Evolutionary conservation across 2,113 vertebrate genomes (phyloP), one percentile per base, ranked within the genome.

Genomic region (Harpagus bidentatus): DNA sequence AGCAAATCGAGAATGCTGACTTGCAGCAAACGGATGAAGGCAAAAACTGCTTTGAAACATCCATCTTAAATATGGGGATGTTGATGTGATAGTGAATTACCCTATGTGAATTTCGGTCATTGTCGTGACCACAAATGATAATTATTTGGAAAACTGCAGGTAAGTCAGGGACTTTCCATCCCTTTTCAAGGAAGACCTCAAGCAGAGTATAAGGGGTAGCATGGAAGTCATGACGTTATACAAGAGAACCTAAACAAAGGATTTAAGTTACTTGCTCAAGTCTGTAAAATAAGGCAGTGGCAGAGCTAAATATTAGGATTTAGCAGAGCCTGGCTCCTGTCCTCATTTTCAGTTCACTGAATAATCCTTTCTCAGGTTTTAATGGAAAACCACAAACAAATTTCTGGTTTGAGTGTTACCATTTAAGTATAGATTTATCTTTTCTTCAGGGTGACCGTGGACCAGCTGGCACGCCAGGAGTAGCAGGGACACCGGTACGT

Each of bases 391-490:
- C 42, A 58, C 43, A 40, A 74, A 53, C 22, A 48, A 82, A 53
- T 3, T n/a, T 43, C 32, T 80, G 31, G 2, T 88, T 82, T 80
- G 38, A 77, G 17, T 80, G 14, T 63, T 93, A n/a, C 25, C 13
- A 38, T 83, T 90, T 69, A 83, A 93, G 26, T 55, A 43, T 2
- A 72, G 8, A 38, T 92, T 59, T 95, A 9, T 93, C 63, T 92
- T 87, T 92, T 88, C 96, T 97, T 76, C 97, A 99, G 99, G 99
- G 99, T 81, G 99, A 99, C 97, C 95, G 96, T 86, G 99, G 99
- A 45, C 96, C 98, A 73, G 86, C 98, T 82, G 99, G 99, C 19
- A 80, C 95, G 16, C 97, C 98, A 19, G 99, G 99, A 94, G 79
- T 88, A 42, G 66, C 96, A 65, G 99, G 99, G 53, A 97, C 97